Conservation (phyloP, 1,140 invertebrate species). For the Belonocnema kinseyi region DNA sequence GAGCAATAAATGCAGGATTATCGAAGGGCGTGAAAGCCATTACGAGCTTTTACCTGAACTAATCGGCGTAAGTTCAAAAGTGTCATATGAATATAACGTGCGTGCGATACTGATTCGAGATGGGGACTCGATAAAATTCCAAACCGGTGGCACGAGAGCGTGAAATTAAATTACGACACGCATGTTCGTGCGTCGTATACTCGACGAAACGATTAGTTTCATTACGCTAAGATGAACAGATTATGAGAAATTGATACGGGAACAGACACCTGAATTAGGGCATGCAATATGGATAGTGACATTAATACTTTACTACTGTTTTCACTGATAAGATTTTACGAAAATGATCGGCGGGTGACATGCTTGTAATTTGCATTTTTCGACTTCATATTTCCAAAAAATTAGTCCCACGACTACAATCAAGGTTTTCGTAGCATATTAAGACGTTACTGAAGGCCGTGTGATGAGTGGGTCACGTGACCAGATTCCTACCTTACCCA, state of each 20-base stretch:
- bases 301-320: no score
- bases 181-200: conserved; percentile 7
- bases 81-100: conserved; percentile 3
- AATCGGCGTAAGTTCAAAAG: not conserved
- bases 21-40: conserved; percentile 10
- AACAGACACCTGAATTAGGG: no score
- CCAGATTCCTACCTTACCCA: no score
- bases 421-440: no score
- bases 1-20: not conserved
- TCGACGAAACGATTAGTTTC: conserved; percentile 8
- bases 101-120: conserved; percentile 17
- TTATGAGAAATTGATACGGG: not conserved
- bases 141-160: conserved; percentile 41
- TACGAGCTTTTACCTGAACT: conserved; percentile 1
- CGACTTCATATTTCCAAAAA: no score
- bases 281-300: no score
- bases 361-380: no score
- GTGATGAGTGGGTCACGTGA: no score
- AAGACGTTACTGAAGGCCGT: no score
- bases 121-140: conserved; percentile 43
- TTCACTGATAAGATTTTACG: no score
- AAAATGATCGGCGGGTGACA: no score
- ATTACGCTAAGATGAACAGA: not conserved
- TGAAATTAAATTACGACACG: conserved; percentile 50
- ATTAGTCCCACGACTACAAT: no score